A percentile compares a stretch with the other conserved stretches of the same genome.
phyloP scores from a whole-genome alignment of 2,113 vertebrate species.

The Cynopterus brachyotis region DNA sequence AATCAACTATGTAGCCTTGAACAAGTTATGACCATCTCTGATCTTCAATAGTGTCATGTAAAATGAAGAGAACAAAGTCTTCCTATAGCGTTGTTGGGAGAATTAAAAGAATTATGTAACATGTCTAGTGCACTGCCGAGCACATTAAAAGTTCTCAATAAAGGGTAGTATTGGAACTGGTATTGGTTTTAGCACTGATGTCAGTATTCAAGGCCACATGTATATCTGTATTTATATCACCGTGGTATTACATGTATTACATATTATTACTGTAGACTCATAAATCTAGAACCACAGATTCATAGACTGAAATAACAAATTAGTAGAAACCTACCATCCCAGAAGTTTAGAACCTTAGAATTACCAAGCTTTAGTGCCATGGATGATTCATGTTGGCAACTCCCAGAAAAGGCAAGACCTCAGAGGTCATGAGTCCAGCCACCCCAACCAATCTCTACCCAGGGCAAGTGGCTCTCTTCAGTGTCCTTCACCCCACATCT shows the following conservation, averaged over 20 bases:
- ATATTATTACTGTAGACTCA: neutral
- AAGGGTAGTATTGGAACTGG: neutral
- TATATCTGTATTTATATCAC: neutral
- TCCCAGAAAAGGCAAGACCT: neutral
- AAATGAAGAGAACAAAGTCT: neutral
- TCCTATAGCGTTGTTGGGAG: neutral
- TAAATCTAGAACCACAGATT: neutral
- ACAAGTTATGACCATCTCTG: neutral
- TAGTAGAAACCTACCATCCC: constrained; percentile 25
- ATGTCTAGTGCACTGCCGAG: neutral
- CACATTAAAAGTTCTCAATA: neutral
- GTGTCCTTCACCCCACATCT: neutral
- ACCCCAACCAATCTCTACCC: neutral
- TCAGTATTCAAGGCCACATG: neutral
- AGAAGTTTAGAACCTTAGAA: constrained; percentile 11
- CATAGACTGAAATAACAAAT: neutral
- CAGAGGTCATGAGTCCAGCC: neutral
- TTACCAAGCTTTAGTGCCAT: neutral
- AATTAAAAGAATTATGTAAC: neutral
- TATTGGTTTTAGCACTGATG: neutral
- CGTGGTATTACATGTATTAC: neutral
- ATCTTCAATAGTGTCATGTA: neutral
- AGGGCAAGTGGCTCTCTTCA: neutral
- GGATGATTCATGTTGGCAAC: neutral
- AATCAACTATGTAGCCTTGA: neutral